Evolutionary conservation across 2,797 vertebrate genomes (phyloP), one percentile per base, ranked within the genome.

Genomic region (Staurois parvus): DNA sequence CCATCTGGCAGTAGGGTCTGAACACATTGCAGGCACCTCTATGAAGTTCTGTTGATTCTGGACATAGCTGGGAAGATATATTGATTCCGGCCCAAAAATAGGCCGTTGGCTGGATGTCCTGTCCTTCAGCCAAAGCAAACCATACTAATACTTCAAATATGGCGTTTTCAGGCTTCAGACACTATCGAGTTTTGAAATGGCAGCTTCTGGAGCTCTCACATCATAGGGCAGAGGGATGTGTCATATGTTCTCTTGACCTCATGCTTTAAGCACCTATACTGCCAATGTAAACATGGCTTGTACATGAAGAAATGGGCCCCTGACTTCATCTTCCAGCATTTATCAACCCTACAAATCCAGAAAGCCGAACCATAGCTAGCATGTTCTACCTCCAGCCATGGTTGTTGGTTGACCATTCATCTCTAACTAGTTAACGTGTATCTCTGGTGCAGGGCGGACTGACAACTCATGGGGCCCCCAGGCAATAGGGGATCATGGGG

Each of bases 21-120:
- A 88, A 87, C 45, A 19, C 81, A 81, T n/a, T 89, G 88, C 90
- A 92, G 84, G 89, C 91, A 88, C 93, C 94, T 95, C 94, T 91
- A 93, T 77, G 86, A 90, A 89, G 84, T 88, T 90, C 88, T 94
- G 94, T 93, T 95, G 93, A 93, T 94, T 88, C 92, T 95, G 94
- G 93, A 94, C 11, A 67, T 64, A 74, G 2, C 0, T 79, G 91
- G 89, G 89, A 86, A 87, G 64, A 79, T 91, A 85, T 91, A 94
- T 89, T 91, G 91, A 93, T 91, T 93, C 83, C 89, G 90, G 91
- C 92, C 92, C 79, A 86, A 92, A 94, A 94, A 94, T 92, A 94
- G 92, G 90, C 64, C 76, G 52, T 91, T 94, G 93, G 92, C 93
- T 45, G 83, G 78, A 87, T 88, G 86, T 80, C 0, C 12, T 88